Evolutionary conservation across 2,113 vertebrate genomes (phyloP), one percentile per base, ranked within the genome.

Genomic region (Podarcis muralis): DNA sequence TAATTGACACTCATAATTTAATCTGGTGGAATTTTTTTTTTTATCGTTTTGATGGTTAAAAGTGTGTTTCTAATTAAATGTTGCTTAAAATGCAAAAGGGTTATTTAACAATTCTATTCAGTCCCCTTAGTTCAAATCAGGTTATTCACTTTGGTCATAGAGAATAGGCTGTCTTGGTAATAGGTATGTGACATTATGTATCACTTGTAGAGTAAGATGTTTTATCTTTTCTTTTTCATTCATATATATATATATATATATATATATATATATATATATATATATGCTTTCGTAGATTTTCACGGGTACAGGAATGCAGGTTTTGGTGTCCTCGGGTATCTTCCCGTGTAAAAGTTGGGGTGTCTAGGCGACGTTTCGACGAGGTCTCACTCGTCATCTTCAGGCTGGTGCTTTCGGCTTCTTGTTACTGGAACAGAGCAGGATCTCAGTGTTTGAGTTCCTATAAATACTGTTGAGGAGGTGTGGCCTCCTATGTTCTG

Each of bases 1-100:
- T 99, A 99, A 99, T 99, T 99, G 98, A 98, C 97, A 98, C 98
- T 98, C 98, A 98, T 98, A 98, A 98, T 98, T 97, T 97, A 97
- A 98, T 98, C 98, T 96, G 95, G 92, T 96, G 96, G 97, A 98
- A 35, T 79, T 97, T 98, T 98, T 66, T 66, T 98, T 98, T 98
- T 97, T 98, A 98, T 98, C 97, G 97, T 98, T 98, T 97, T 96
- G 96, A 95, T 97, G 96, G 97, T 96, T 96, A 97, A 97, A 88
- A 98, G 97, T 96, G 96, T 96, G 96, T 98, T 98, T 98, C 98
- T 99, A 98, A 99, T 98, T 98, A 98, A 97, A 97, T 98, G 97
- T 99, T 98, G 98, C 97, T 98, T 98, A 97, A 97, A 98, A 98
- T 97, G 97, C 97, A 97, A 97, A 83, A 97, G 95, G 96, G 97